phyloP scores from a whole-genome alignment of 1,140 invertebrate genomes.

The Berghia stephanieae region DNA sequence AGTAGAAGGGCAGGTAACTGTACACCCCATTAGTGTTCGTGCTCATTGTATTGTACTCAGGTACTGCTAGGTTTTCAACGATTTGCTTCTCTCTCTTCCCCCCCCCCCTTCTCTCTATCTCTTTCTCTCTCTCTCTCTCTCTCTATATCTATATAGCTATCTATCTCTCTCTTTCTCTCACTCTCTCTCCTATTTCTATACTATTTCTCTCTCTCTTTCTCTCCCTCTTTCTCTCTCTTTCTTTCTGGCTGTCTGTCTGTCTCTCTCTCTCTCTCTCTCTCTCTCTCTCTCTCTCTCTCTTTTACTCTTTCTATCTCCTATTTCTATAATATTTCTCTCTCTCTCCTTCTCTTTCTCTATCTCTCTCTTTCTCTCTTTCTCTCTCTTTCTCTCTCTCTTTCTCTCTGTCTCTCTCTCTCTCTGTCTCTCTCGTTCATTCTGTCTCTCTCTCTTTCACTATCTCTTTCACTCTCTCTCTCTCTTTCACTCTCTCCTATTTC shows the following conservation, averaged over 20 bases:
- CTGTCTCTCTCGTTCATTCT: background rate
- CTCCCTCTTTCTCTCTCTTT: background rate
- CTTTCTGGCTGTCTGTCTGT: background rate
- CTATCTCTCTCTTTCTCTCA: no score
- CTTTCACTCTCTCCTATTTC: no score
- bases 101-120: no score
- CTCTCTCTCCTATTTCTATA: background rate
- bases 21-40: background rate
- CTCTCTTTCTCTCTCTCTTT: background rate
- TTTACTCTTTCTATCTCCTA: no score
- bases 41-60: background rate
- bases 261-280: background rate
- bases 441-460: constrained; percentile 4
- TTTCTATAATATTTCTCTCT: background rate
- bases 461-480: constrained; percentile 3
- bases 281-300: no score
- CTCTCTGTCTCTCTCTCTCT: background rate
- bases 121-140: no score
- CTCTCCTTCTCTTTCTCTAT: background rate
- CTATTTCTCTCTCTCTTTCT: background rate
- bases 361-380: background rate
- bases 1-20: background rate
- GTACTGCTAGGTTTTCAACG: background rate
- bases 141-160: no score
- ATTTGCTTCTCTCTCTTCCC: background rate